These are phyloP conservation scores for Cepaea nemoralis DNA, from an alignment of 1,140 invertebrate species.

Conservation along the genomic window DNA sequence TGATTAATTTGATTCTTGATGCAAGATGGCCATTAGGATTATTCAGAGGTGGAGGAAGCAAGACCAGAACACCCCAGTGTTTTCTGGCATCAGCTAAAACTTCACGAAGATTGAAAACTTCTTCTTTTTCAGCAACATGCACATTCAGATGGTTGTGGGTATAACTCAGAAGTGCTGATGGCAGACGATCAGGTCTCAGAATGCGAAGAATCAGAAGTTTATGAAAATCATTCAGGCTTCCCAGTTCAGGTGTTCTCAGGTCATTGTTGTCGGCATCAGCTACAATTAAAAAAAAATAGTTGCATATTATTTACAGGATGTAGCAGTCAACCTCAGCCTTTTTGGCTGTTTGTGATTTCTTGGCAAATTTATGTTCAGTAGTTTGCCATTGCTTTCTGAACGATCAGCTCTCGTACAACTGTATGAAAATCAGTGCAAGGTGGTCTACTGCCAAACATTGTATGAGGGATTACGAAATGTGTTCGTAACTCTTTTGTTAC, in stretches of 20 bases:
- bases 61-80: conserved; percentile 60
- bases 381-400: too few relatives aligned
- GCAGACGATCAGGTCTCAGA: conserved; percentile 67
- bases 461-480: too few relatives aligned
- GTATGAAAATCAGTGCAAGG: too few relatives aligned
- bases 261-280: conserved; percentile 19
- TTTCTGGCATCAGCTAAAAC: conserved; percentile 56
- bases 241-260: conserved; percentile 54
- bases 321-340: too few relatives aligned
- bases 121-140: conserved; percentile 58
- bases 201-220: conserved; percentile 68
- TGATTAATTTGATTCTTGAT: conserved; percentile 57
- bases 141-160: conserved; percentile 62
- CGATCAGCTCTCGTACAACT: too few relatives aligned
- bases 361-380: too few relatives aligned
- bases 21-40: conserved; percentile 41
- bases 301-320: too few relatives aligned
- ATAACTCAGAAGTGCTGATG: conserved; percentile 61
- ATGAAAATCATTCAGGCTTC: conserved; percentile 67
- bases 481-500: too few relatives aligned
- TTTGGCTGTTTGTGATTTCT: too few relatives aligned
- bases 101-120: conserved; percentile 50
- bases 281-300: not conserved
- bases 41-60: conserved; percentile 58
- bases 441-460: too few relatives aligned